Evolutionary conservation across 64 coral and sea anemone species (phyloP).

Genomic region (Pocillopora damicornis): DNA sequence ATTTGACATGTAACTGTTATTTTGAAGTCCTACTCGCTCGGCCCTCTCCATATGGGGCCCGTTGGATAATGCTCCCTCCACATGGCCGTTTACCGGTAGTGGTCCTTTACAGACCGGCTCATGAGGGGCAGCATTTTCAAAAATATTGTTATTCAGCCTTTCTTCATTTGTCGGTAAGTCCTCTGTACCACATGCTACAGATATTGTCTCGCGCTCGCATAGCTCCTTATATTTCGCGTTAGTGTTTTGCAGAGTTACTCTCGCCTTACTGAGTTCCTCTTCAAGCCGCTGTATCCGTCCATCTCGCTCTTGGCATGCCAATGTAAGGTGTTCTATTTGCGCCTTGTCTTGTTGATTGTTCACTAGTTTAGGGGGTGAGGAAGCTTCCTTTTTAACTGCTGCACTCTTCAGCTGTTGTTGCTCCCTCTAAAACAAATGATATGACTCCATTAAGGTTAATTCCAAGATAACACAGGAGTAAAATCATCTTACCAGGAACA

Average conservation of each 20-base stretch:
- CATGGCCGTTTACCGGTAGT: neutral
- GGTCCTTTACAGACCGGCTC: neutral
- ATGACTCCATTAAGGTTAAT: neutral
- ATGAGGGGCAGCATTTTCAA: neutral
- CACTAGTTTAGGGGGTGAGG: neutral
- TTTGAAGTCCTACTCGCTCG: conserved; percentile 5
- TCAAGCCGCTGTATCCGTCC: conserved; percentile 37
- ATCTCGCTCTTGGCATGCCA: conserved; percentile 39
- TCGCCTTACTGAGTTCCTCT: conserved; percentile 27
- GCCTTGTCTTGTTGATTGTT: conserved; percentile 7
- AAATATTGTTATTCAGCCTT: neutral
- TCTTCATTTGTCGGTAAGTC: conserved; percentile 35
- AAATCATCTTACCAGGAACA: neutral
- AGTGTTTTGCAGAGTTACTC: conserved; percentile 27
- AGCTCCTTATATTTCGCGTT: conserved; percentile 1
- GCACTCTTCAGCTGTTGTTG: conserved; percentile 71
- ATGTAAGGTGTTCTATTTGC: conserved; percentile 38
- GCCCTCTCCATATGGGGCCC: neutral
- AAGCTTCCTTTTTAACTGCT: conserved; percentile 37
- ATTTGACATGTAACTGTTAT: neutral
- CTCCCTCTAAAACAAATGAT: conserved; percentile 50
- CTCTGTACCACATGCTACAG: conserved; percentile 40
- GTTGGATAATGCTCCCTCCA: neutral
- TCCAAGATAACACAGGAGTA: neutral
- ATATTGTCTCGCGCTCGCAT: conserved; percentile 17